phyloP scores from a whole-genome alignment of 2,888 invertebrate genomes.

The Antitype chi region DNA sequence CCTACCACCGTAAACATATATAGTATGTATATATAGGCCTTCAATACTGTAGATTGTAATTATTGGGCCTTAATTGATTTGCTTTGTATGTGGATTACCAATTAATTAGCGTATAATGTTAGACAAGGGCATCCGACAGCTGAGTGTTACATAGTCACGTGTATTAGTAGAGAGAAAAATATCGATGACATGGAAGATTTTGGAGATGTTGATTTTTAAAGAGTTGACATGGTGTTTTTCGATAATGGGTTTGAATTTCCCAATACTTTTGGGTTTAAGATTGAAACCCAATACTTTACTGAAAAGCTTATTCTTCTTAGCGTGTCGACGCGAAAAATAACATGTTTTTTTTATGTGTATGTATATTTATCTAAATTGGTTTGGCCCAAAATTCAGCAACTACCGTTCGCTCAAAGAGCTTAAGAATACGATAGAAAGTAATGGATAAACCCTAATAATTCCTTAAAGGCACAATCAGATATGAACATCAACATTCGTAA shows the following conservation, averaged over 20 bases:
- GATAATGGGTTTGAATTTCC: background rate
- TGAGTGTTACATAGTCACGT: constrained; percentile 21
- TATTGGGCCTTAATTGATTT: constrained; percentile 88
- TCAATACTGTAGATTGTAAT: constrained; percentile 78
- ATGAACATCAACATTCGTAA: constrained; percentile 49
- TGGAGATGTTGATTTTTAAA: background rate
- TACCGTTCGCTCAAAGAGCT: background rate
- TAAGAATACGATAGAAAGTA: constrained; percentile 3
- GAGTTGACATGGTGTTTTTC: background rate
- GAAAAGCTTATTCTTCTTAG: background rate
- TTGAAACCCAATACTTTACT: background rate
- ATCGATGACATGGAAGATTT: background rate
- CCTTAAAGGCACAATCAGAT: constrained; percentile 42
- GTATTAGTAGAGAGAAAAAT: constrained; percentile 21
- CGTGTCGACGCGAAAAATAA: too few species aligned
- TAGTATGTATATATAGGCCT: constrained; percentile 62
- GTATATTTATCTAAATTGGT: too few species aligned
- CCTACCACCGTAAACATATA: constrained; percentile 49
- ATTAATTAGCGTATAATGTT: constrained; percentile 86
- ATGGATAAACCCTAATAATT: constrained; percentile 42
- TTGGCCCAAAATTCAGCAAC: too few species aligned
- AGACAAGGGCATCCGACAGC: constrained; percentile 70
- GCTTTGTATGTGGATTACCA: constrained; percentile 88
- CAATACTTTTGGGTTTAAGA: background rate
- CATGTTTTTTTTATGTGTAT: too few species aligned